Evolutionary conservation across 2,888 invertebrate genomes (phyloP).

Genomic region (Noctua pronuba): DNA sequence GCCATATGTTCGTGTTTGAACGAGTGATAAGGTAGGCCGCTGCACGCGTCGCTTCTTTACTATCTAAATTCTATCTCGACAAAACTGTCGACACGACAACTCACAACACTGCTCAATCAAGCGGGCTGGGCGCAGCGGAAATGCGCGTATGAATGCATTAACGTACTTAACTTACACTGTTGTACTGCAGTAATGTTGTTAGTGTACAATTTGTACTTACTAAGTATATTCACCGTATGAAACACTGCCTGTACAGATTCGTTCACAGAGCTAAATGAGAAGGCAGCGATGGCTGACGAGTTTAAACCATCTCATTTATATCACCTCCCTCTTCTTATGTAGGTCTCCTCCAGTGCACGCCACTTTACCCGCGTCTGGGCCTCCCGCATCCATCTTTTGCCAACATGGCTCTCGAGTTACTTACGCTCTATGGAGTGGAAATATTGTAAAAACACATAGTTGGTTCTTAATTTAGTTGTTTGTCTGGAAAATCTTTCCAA

Average conservation of each 20-base stretch:
- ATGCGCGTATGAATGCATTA: slow-evolving; percentile 80
- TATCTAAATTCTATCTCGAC: background rate
- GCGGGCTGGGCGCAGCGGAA: slow-evolving; percentile 76
- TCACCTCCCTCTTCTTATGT: background rate
- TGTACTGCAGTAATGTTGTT: slow-evolving; percentile 16
- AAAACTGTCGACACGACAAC: slow-evolving; percentile 1
- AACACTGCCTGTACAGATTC: background rate
- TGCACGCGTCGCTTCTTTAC: background rate
- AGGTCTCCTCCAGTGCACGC: background rate
- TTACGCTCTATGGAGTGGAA: background rate
- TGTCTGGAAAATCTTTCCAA: background rate
- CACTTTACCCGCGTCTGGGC: background rate
- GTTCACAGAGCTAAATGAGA: background rate
- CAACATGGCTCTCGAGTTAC: background rate
- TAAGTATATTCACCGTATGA: slow-evolving; percentile 1
- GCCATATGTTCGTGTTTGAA: too few species aligned
- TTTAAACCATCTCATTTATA: background rate
- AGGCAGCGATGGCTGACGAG: background rate
- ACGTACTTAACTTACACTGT: slow-evolving; percentile 66
- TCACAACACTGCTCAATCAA: slow-evolving; percentile 74
- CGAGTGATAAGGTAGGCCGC: too few species aligned
- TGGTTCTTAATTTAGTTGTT: background rate
- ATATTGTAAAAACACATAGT: background rate
- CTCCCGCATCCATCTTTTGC: background rate
- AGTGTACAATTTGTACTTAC: slow-evolving; percentile 3